phyloP scores from a whole-genome alignment of 1,140 invertebrate genomes.

The Heliconius congener region DNA sequence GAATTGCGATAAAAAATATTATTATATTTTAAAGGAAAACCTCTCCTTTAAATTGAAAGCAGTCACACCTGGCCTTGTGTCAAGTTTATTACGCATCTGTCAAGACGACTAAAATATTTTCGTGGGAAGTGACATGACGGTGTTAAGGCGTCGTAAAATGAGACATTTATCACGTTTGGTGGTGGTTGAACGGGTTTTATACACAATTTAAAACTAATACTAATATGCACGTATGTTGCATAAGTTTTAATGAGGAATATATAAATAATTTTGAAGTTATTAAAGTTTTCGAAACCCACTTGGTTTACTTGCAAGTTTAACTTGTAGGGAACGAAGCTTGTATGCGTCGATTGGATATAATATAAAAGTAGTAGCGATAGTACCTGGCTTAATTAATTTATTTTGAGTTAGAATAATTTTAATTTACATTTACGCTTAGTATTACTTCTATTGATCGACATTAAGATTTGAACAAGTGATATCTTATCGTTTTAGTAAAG shows the following conservation, averaged over 20 bases:
- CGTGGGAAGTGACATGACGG: slow-evolving; percentile 45
- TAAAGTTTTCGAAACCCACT: not conserved
- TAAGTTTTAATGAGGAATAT: not conserved
- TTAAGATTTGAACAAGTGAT: no score
- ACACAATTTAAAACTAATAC: not conserved
- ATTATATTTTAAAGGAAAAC: not conserved
- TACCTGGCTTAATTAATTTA: not conserved
- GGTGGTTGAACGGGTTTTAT: slow-evolving; percentile 40
- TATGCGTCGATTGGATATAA: not conserved
- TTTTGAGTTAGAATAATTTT: no score
- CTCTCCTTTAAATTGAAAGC: slow-evolving; percentile 3
- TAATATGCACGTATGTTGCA: not conserved
- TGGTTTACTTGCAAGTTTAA: not conserved
- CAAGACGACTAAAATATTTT: slow-evolving; percentile 47
- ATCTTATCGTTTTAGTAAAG: no score
- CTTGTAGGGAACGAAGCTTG: not conserved
- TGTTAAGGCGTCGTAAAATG: slow-evolving; percentile 52
- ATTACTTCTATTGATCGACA: no score
- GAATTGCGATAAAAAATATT: no score
- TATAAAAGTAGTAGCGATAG: not conserved
- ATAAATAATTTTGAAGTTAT: not conserved
- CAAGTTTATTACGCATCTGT: slow-evolving; percentile 55
- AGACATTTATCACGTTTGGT: slow-evolving; percentile 60
- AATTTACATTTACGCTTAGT: no score
- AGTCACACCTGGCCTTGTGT: slow-evolving; percentile 39